Evolutionary conservation across 2,113 vertebrate species (phyloP), one percentile per base, ranked within the genome.

Genomic region (Ceuthmochares aereus): DNA sequence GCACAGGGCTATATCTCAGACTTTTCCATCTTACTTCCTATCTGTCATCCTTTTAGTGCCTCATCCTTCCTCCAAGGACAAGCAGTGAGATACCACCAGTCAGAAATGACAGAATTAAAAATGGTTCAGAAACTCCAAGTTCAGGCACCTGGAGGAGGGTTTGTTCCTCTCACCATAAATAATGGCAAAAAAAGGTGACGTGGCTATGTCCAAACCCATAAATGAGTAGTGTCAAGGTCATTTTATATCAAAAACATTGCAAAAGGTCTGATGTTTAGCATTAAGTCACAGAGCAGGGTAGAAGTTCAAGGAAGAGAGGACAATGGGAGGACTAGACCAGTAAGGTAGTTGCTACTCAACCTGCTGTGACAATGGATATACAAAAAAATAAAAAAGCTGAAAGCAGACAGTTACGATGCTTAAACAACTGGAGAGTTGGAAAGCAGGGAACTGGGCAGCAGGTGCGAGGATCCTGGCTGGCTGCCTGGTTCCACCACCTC

Each of bases 1-100:
- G 6, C 27, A 49, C 4, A 22, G 23, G 17, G 8, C 55, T 58
- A 23, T 14, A 64, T 6, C 16, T 73, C 0, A 0, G 21, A 14
- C 10, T 84, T 75, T 60, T 76, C 34, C 4, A 4, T 70, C 21
- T 78, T 49, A 25, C 32, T 40, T 85, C 13, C 9, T 82, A 8
- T 67, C 20, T 88, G 21, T 25, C 16, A 30, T 73, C 7, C 7
- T 73, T 69, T 51, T 55, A 42, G 17, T 27, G 19, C 36, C 23
- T 30, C 36, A 40, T 52, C 22, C n/a, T 66, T 88, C 15, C 40
- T 34, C 26, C 16, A 54, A 36, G 17, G 59, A 49, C 7, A 54
- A 54, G 5, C 29, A 54, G 27, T 2, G 3, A 79, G 14, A 47
- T n/a, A 12, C 5, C 58, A 42, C 22, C 32, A 27, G 12, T 64